Percentiles rank a stretch among this genome's conserved stretches.
These are phyloP conservation scores for Theretra japonica DNA, from an alignment of 2,888 invertebrate species.

Conservation along the genomic window DNA sequence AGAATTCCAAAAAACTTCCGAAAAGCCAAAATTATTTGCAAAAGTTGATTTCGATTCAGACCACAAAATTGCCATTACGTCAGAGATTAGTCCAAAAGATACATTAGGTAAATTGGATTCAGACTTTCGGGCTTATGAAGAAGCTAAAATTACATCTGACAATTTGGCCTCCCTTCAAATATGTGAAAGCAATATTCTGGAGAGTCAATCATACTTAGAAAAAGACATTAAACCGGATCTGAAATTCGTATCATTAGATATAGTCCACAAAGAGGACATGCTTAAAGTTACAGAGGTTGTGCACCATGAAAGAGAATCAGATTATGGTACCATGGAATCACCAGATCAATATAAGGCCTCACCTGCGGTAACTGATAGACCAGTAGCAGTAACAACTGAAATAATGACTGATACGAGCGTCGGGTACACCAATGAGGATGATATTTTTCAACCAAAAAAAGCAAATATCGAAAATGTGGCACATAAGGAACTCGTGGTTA, in stretches of 20 bases:
- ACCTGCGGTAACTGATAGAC: constrained; percentile 73
- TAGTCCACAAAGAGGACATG: constrained; percentile 58
- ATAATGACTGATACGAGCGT: constrained; percentile 70
- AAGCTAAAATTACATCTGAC: constrained; percentile 65
- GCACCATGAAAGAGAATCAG: constrained; percentile 71
- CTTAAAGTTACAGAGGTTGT: constrained; percentile 67
- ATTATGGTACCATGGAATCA: constrained; percentile 43
- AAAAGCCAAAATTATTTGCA: constrained; percentile 77
- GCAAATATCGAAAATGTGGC: constrained; percentile 83
- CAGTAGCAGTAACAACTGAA: constrained; percentile 82
- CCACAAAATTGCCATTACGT: constrained; percentile 80
- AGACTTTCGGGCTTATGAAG: constrained; percentile 57
- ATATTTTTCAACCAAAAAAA: constrained; percentile 52
- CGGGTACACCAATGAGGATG: constrained; percentile 53
- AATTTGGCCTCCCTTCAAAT: constrained; percentile 65
- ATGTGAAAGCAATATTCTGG: constrained; percentile 71
- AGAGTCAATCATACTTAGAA: constrained; percentile 69
- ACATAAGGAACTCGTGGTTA: constrained; percentile 81
- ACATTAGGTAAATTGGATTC: constrained; percentile 58
- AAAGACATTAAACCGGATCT: constrained; percentile 51
- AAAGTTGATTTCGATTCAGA: constrained; percentile 78
- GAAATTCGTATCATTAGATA: constrained; percentile 60
- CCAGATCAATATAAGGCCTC: constrained; percentile 65
- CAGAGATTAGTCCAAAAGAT: constrained; percentile 72
- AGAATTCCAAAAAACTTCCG: constrained; percentile 64